Evolutionary conservation across 2,888 invertebrate species (phyloP).

Genomic region (Actias luna): DNA sequence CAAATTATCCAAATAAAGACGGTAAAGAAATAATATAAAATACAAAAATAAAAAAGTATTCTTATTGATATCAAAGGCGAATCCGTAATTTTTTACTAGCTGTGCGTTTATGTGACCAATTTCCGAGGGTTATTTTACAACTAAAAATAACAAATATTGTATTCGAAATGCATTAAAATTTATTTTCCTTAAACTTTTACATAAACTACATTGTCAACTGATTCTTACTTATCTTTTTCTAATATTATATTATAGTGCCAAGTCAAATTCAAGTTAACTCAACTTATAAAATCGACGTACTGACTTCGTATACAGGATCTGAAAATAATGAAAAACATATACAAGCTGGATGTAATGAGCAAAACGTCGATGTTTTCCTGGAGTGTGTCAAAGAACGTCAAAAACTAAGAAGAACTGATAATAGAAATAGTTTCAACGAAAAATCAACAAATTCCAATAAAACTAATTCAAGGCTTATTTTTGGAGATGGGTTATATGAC

Average conservation of each 20-base stretch:
- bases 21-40: too few relatives aligned
- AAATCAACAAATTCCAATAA: conserved; percentile 31
- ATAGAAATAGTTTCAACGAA: conserved; percentile 28
- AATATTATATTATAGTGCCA: not conserved
- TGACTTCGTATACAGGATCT: conserved; percentile 34
- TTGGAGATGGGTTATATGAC: conserved; percentile 77
- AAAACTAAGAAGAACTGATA: conserved; percentile 27
- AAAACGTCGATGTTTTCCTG: not conserved
- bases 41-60: too few relatives aligned
- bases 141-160: not conserved
- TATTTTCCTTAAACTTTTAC: not conserved
- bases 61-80: not conserved
- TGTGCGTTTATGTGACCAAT: not conserved
- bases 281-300: not conserved
- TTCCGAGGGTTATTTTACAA: not conserved
- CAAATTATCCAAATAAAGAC: conserved; percentile 34
- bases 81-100: not conserved
- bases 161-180: not conserved
- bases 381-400: conserved; percentile 23
- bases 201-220: not conserved
- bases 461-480: conserved; percentile 64
- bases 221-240: not conserved
- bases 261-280: conserved; percentile 1
- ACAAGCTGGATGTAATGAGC: not conserved
- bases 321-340: conserved; percentile 22